These are phyloP conservation scores for Metopia argyrocephala DNA, from an alignment of 2,888 invertebrate species.

Conservation along the genomic window DNA sequence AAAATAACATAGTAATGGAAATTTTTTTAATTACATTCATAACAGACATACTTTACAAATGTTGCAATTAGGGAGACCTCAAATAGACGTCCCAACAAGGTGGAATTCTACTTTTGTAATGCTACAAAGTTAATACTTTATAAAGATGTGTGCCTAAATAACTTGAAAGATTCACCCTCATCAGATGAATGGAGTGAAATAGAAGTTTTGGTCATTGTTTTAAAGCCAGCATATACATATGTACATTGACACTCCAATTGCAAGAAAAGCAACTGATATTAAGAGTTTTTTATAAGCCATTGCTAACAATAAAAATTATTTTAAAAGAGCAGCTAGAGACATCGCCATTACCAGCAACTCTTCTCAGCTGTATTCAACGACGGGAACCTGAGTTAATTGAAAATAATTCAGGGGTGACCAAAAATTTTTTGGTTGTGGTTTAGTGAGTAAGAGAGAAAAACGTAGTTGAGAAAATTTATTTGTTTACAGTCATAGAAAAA, in stretches of 20 bases:
- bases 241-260: too few relatives aligned
- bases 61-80: not conserved
- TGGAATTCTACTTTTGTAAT: constrained; percentile 28
- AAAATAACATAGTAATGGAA: constrained; percentile 4
- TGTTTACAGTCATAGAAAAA: too few relatives aligned
- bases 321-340: constrained; percentile 3
- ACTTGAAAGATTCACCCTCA: constrained; percentile 8
- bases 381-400: constrained; percentile 14
- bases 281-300: constrained; percentile 26
- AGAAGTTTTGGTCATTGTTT: constrained; percentile 20
- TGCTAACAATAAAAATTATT: not conserved
- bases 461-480: too few relatives aligned
- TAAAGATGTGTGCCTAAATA: constrained; percentile 9
- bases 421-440: too few relatives aligned
- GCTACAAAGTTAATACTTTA: constrained; percentile 11
- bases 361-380: constrained; percentile 15
- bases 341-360: not conserved
- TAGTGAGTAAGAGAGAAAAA: too few relatives aligned
- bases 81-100: constrained; percentile 24
- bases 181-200: not conserved
- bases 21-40: too few relatives aligned
- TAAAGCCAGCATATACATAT: too few relatives aligned
- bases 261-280: constrained; percentile 25
- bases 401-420: too few relatives aligned
- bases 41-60: constrained; percentile 6